Conservation (phyloP, 2,888 invertebrate genomes). For the Eubasilissa splendida region DNA sequence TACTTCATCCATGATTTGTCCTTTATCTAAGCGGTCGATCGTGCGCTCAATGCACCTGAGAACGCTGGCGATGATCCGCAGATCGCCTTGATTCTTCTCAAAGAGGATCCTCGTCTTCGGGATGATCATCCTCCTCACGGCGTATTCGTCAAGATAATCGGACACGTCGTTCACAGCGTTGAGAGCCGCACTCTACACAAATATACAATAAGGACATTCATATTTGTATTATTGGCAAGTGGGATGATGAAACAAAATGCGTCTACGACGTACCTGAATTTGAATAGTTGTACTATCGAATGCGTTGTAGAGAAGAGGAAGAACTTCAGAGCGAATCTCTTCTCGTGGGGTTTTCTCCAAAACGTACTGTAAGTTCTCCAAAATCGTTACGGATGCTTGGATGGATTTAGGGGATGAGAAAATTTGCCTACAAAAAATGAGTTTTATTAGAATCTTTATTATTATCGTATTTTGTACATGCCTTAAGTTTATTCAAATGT, state of each 20-base stretch:
- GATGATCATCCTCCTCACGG: constrained; percentile 85
- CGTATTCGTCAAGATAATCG: constrained; percentile 86
- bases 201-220: constrained; percentile 6
- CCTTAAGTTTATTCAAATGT: too few relatives aligned
- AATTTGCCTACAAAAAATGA: constrained; percentile 73
- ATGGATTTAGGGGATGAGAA: constrained; percentile 86
- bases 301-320: constrained; percentile 89
- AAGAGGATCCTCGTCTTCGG: constrained; percentile 87
- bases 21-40: constrained; percentile 87
- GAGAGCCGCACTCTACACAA: constrained; percentile 85
- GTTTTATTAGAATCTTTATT: constrained; percentile 15
- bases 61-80: constrained; percentile 85
- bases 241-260: too few relatives aligned
- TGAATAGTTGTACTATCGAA: constrained; percentile 91
- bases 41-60: constrained; percentile 87
- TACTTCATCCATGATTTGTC: constrained; percentile 91
- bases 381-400: constrained; percentile 88
- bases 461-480: background rate
- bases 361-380: constrained; percentile 92
- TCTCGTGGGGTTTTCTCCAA: constrained; percentile 89
- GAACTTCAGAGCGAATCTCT: constrained; percentile 84
- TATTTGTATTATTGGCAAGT: background rate
- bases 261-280: constrained; percentile 80
- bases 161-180: constrained; percentile 89
- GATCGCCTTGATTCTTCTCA: constrained; percentile 85